A percentile compares a stretch with the other conserved stretches of the same genome.
Conservation (phyloP, 1,140 invertebrate genomes). For the Sesamia nonagrioides region DNA sequence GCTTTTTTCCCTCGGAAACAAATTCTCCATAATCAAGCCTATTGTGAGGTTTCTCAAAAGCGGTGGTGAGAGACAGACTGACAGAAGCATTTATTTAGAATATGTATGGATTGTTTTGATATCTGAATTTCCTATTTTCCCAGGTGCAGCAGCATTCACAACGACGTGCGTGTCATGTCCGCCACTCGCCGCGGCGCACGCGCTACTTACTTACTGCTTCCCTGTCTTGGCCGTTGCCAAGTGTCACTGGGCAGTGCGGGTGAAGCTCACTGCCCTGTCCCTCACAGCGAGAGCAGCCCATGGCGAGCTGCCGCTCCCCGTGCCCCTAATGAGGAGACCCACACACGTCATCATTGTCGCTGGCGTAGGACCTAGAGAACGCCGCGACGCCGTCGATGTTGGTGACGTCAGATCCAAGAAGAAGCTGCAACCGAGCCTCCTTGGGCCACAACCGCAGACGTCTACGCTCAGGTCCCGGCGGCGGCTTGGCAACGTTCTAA, state of each 20-base stretch:
- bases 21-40: no score
- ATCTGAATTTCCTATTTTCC: slow-evolving; percentile 52
- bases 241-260: slow-evolving; percentile 91
- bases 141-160: slow-evolving; percentile 74
- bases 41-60: no score
- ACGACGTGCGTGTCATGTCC: slow-evolving; percentile 74
- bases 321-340: slow-evolving; percentile 90
- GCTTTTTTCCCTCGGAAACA: no score
- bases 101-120: no score
- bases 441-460: slow-evolving; percentile 88
- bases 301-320: slow-evolving; percentile 90
- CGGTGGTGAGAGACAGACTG: no score
- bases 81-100: no score
- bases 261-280: slow-evolving; percentile 91
- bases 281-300: slow-evolving; percentile 90
- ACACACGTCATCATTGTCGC: slow-evolving; percentile 93
- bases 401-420: slow-evolving; percentile 78
- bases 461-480: slow-evolving; percentile 90
- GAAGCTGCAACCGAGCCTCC: slow-evolving; percentile 80
- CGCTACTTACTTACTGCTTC: slow-evolving; percentile 81
- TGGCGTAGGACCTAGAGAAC: slow-evolving; percentile 85
- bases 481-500: slow-evolving; percentile 91
- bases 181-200: slow-evolving; percentile 80
- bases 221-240: slow-evolving; percentile 87
- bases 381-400: slow-evolving; percentile 82